phyloP scores from a whole-genome alignment of 2,888 invertebrate species.

The Rosalia funebris region DNA sequence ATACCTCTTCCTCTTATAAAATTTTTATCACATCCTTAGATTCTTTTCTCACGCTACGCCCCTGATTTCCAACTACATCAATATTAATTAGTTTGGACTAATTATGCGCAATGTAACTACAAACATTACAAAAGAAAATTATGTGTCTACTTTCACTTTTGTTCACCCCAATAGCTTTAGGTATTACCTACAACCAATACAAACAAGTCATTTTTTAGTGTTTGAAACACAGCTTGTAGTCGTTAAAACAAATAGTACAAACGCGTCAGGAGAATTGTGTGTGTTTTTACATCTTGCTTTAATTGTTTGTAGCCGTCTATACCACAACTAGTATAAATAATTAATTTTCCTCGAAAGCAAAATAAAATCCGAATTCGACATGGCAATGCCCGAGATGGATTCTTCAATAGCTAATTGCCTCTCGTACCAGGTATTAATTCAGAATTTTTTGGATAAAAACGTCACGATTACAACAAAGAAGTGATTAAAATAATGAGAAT shows the following conservation, averaged over 20 bases:
- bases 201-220: background rate
- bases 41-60: too few relatives aligned
- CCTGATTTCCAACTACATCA: too few relatives aligned
- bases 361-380: constrained; percentile 31
- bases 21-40: too few relatives aligned
- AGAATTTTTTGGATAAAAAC: constrained; percentile 29
- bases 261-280: background rate
- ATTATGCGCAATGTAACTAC: too few relatives aligned
- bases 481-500: constrained; percentile 34
- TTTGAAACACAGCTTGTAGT: background rate
- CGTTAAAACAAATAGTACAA: constrained; percentile 1
- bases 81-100: too few relatives aligned
- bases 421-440: constrained; percentile 25
- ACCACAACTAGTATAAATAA: constrained; percentile 20
- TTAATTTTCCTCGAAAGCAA: constrained; percentile 26
- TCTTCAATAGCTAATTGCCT: constrained; percentile 30
- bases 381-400: constrained; percentile 18
- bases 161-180: background rate
- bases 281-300: background rate
- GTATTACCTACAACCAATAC: background rate
- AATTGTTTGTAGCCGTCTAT: constrained; percentile 4
- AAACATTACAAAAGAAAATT: too few relatives aligned
- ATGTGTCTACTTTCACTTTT: too few relatives aligned
- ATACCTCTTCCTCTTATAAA: too few relatives aligned
- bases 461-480: constrained; percentile 16